A percentile compares a stretch with the other conserved stretches of the same genome.
Conservation (phyloP, 2,888 invertebrate species). For the Galerucella nymphaeae region DNA sequence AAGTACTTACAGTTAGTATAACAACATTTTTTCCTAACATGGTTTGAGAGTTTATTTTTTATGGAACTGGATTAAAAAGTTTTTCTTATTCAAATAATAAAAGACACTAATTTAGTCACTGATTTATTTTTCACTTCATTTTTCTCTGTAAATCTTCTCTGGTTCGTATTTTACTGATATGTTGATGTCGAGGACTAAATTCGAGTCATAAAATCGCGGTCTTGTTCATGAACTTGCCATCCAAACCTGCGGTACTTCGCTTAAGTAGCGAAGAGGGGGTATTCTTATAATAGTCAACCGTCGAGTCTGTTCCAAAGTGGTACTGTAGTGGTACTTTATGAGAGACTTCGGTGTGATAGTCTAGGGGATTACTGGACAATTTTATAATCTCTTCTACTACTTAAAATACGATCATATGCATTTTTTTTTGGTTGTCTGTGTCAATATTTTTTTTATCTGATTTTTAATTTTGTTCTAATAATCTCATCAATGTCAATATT, state of each 20-base stretch:
- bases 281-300: neutral
- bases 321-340: constrained; percentile 16
- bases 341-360: neutral
- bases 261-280: constrained; percentile 27
- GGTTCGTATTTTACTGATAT: constrained; percentile 40
- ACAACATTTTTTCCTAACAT: constrained; percentile 33
- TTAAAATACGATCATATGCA: too few relatives aligned
- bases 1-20: constrained; percentile 43
- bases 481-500: too few relatives aligned
- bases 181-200: constrained; percentile 35
- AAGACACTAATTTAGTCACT: neutral
- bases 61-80: neutral
- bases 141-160: constrained; percentile 68
- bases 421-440: too few relatives aligned
- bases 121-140: constrained; percentile 67
- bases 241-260: constrained; percentile 18
- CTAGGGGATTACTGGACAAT: neutral
- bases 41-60: constrained; percentile 7
- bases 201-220: constrained; percentile 40
- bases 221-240: constrained; percentile 49
- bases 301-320: constrained; percentile 9
- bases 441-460: too few relatives aligned
- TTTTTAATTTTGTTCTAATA: too few relatives aligned
- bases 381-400: too few relatives aligned
- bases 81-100: neutral